Evolutionary conservation across 2,797 vertebrate species (phyloP), one percentile per base, ranked within the genome.

Genomic region (Enteromius viviparus): DNA sequence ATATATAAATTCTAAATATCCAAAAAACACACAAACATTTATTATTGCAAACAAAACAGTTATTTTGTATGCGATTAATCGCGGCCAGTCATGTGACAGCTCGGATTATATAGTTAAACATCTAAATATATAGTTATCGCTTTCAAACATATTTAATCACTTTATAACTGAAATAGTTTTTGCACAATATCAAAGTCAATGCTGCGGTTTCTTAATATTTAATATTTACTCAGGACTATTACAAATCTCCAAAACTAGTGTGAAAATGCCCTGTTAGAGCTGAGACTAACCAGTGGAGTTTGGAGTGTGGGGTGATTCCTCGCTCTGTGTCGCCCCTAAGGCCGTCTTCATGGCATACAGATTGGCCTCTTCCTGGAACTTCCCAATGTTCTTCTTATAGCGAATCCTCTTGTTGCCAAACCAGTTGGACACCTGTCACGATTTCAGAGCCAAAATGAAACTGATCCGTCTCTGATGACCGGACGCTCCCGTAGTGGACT

Each of bases 351-450:
- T 98, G 94, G 98, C 98, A 86, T 99, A 99, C 89, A 99, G 96
- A 95, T 99, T 99, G 94, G 98, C 98, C 95, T 99, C 98, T 92
- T 99, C 98, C 92, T 99, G 98, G 93, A 99, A 99, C 95, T 99
- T 99, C 93, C 97, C 95, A 87, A 99, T 99, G 95, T 99, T 99
- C 95, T 99, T 99, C 96, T 99, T 99, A 96, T 99, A 99, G 93
- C 98, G 98, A 93, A 99, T 99, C 94, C 98, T 96, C 93, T 99
- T 99, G 95, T 99, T 99, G 91, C 98, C 98, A 92, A 99, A 99
- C 98, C 98, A 99, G 96, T 99, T 99, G 93, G 97, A 99, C 94
- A 99, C 98, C 98, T 99, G 91, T 72, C 37, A 74, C 2, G 29
- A 66, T 51, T 29, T 72, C 17, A 82, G 74, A 84, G 83, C 60